Percentiles rank a stretch among this genome's conserved stretches.
These are phyloP conservation scores for Actinia tenebrosa DNA, from an alignment of 64 coral and sea anemone species.

Conservation along the genomic window DNA sequence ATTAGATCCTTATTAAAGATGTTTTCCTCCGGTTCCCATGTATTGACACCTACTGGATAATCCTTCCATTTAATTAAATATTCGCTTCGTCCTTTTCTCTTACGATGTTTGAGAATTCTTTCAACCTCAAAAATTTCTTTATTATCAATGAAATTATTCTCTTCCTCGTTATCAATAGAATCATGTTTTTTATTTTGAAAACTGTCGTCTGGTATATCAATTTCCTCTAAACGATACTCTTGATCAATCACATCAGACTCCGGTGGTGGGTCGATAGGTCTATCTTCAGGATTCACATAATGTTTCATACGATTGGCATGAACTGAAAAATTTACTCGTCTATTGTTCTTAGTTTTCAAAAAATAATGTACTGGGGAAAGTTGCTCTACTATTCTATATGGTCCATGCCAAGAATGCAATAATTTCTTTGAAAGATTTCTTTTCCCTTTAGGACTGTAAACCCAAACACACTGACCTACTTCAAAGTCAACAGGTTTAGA, in stretches of 20 bases:
- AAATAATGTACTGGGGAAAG: slow-evolving; percentile 24
- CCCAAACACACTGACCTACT: slow-evolving; percentile 34
- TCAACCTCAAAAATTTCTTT: background rate
- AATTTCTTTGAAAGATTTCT: slow-evolving; percentile 42
- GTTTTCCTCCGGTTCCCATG: slow-evolving; percentile 45
- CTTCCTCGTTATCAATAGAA: background rate
- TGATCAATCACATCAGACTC: background rate
- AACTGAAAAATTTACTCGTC: slow-evolving; percentile 1
- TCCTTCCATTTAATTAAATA: slow-evolving; percentile 15
- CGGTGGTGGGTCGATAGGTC: slow-evolving; percentile 27
- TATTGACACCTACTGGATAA: background rate
- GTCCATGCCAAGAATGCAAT: slow-evolving; percentile 21
- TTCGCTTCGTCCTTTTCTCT: background rate
- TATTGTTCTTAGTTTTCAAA: background rate
- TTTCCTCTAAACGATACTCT: background rate
- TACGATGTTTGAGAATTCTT: slow-evolving; percentile 4
- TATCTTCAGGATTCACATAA: slow-evolving; percentile 25
- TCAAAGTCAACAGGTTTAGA: background rate
- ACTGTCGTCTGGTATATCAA: background rate
- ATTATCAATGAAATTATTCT: background rate
- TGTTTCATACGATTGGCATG: slow-evolving; percentile 46
- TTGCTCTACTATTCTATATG: slow-evolving; percentile 27
- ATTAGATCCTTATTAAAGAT: slow-evolving; percentile 11
- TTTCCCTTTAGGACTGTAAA: slow-evolving; percentile 9
- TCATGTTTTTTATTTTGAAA: background rate